phyloP scores from a whole-genome alignment of 2,888 invertebrate genomes.

The Apoda limacodes region DNA sequence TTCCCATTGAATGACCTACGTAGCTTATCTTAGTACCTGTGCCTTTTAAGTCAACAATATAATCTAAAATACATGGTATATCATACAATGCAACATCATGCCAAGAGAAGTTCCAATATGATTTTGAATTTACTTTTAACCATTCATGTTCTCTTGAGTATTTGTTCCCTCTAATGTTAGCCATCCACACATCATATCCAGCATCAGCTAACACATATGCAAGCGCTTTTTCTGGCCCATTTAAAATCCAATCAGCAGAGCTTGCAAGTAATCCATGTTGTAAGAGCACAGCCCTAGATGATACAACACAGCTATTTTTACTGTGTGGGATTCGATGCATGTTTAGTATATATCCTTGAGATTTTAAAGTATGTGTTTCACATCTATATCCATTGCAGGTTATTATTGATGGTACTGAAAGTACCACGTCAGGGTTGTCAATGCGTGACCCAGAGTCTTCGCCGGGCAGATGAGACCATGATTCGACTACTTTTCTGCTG shows the following conservation, averaged over 20 bases:
- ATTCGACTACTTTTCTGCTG: constrained; percentile 32
- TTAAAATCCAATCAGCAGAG: constrained; percentile 35
- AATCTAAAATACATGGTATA: constrained; percentile 39
- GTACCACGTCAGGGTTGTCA: constrained; percentile 38
- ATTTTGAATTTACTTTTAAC: constrained; percentile 23
- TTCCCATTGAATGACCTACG: constrained; percentile 52
- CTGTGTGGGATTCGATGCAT: constrained; percentile 80
- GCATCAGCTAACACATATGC: constrained; percentile 54
- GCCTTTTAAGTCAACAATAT: constrained; percentile 32
- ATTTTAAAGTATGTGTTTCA: constrained; percentile 77
- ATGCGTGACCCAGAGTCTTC: constrained; percentile 26
- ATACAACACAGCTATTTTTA: constrained; percentile 33
- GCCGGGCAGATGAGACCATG: constrained; percentile 31
- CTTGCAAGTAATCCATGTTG: constrained; percentile 35
- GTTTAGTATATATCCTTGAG: constrained; percentile 85
- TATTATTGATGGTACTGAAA: constrained; percentile 49
- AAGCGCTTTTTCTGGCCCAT: constrained; percentile 27
- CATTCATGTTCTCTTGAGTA: constrained; percentile 35
- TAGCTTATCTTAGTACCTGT: constrained; percentile 31
- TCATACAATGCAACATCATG: constrained; percentile 48
- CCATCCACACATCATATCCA: constrained; percentile 68
- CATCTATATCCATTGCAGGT: constrained; percentile 73
- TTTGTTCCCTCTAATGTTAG: constrained; percentile 43
- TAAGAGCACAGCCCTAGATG: constrained; percentile 35
- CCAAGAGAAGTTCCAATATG: constrained; percentile 46